A percentile compares a stretch with the other conserved stretches of the same genome.
phyloP scores from a whole-genome alignment of 2,888 invertebrate species.

The Crossocerus cetratus region DNA sequence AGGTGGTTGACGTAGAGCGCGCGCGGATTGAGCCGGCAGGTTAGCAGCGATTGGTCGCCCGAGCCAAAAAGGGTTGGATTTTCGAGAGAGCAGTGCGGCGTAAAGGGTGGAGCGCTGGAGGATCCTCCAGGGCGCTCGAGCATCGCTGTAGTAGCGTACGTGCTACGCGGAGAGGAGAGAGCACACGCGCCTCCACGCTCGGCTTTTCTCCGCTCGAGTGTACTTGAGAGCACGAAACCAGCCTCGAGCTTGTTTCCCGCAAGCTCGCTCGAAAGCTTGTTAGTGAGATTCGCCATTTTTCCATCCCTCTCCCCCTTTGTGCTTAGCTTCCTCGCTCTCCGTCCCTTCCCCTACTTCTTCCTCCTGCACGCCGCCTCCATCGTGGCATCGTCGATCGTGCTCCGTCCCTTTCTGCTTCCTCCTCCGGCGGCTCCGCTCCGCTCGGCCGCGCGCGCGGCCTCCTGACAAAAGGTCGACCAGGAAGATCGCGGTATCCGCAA shows the following conservation, averaged over 20 bases:
- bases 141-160: slow-evolving; percentile 43
- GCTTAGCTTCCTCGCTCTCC: slow-evolving; percentile 3
- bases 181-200: slow-evolving; percentile 59
- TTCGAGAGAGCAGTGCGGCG: slow-evolving; percentile 56
- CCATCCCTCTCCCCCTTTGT: slow-evolving; percentile 33
- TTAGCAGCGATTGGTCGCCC: slow-evolving; percentile 56
- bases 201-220: slow-evolving; percentile 64
- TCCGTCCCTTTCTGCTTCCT: slow-evolving; percentile 38
- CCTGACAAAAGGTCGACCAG: slow-evolving; percentile 53
- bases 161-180: slow-evolving; percentile 38
- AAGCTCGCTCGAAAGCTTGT: slow-evolving; percentile 70
- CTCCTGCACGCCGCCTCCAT: slow-evolving; percentile 43
- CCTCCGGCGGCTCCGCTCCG: too few relatives aligned
- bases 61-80: slow-evolving; percentile 59
- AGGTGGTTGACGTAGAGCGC: slow-evolving; percentile 8
- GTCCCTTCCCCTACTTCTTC: slow-evolving; percentile 6
- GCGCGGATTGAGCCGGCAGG: slow-evolving; percentile 25
- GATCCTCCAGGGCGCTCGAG: slow-evolving; percentile 52
- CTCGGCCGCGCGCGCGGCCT: slow-evolving; percentile 14
- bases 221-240: slow-evolving; percentile 59
- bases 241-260: slow-evolving; percentile 56
- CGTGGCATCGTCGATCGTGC: slow-evolving; percentile 15
- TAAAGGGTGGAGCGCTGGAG: slow-evolving; percentile 69
- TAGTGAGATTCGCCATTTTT: slow-evolving; percentile 71
- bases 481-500: slow-evolving; percentile 47